Conservation (phyloP, 1,140 invertebrate genomes). For the Drosophila tristis region DNA sequence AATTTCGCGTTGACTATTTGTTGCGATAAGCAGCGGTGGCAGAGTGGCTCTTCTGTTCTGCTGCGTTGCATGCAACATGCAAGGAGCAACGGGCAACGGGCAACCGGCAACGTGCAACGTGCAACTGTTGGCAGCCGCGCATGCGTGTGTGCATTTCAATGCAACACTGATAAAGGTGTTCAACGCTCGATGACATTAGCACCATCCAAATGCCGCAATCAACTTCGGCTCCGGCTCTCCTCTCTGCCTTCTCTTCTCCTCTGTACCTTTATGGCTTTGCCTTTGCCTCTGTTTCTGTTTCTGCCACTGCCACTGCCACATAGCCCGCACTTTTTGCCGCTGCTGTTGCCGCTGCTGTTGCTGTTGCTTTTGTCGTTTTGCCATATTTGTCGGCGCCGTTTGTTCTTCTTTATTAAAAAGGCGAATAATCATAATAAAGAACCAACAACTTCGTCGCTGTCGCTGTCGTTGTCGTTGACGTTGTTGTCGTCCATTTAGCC, state of each 20-base stretch:
- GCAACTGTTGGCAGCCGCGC: conserved; percentile 56
- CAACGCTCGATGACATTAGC: conserved; percentile 84
- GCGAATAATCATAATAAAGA: conserved; percentile 82
- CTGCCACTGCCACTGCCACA: not conserved
- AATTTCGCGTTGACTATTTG: conserved; percentile 65
- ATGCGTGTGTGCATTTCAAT: conserved; percentile 82
- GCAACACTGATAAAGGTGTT: conserved; percentile 84
- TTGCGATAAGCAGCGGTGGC: conserved; percentile 56
- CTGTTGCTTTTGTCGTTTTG: conserved; percentile 46
- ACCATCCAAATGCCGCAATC: conserved; percentile 78
- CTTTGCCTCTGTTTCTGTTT: conserved; percentile 11
- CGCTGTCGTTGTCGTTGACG: conserved; percentile 40
- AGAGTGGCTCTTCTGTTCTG: conserved; percentile 7
- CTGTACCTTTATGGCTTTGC: not conserved
- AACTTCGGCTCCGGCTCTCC: conserved; percentile 2
- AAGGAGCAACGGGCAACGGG: conserved; percentile 44
- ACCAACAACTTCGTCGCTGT: conserved; percentile 65
- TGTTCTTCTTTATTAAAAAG: conserved; percentile 83
- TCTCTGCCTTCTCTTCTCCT: not conserved
- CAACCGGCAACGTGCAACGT: conserved; percentile 47
- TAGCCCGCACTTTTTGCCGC: conserved; percentile 17
- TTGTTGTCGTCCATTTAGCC: conserved; percentile 78
- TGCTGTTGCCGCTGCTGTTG: too few species aligned
- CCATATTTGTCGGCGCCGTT: conserved; percentile 81
- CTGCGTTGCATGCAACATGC: conserved; percentile 64